phyloP scores from a whole-genome alignment of 2,113 vertebrate genomes.

The Paramormyrops kingsleyae region DNA sequence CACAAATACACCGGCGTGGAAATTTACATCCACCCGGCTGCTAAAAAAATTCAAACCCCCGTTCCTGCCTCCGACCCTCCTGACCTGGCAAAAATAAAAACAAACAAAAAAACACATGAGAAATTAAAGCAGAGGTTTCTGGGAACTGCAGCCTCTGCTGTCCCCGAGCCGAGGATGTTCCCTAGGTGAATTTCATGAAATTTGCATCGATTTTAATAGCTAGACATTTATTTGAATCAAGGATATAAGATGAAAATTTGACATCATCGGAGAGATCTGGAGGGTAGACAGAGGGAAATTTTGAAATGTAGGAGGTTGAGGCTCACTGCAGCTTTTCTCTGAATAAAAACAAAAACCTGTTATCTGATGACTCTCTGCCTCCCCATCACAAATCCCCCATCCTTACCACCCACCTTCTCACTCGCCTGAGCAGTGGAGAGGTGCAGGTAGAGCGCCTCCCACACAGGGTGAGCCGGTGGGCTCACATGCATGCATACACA shows the following conservation, averaged over 20 bases:
- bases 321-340: neutral
- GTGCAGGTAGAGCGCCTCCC: slow-evolving; percentile 12
- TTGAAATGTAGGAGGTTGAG: neutral
- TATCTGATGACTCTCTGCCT: neutral
- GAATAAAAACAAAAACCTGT: slow-evolving; percentile 2
- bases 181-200: neutral
- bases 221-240: neutral
- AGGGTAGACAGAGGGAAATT: neutral
- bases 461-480: neutral
- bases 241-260: neutral
- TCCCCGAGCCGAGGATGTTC: neutral
- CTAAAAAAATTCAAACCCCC: neutral
- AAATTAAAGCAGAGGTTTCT: neutral
- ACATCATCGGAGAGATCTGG: neutral
- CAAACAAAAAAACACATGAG: neutral
- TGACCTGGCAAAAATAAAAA: neutral
- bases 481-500: neutral
- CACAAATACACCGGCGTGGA: neutral
- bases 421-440: neutral
- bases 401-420: neutral
- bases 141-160: neutral
- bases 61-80: neutral
- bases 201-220: neutral
- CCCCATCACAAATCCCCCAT: neutral
- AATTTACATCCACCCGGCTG: neutral